A percentile compares a stretch with the other conserved stretches of the same genome.
Conservation (phyloP, 2,113 vertebrate species). For the Leptosomus discolor region DNA sequence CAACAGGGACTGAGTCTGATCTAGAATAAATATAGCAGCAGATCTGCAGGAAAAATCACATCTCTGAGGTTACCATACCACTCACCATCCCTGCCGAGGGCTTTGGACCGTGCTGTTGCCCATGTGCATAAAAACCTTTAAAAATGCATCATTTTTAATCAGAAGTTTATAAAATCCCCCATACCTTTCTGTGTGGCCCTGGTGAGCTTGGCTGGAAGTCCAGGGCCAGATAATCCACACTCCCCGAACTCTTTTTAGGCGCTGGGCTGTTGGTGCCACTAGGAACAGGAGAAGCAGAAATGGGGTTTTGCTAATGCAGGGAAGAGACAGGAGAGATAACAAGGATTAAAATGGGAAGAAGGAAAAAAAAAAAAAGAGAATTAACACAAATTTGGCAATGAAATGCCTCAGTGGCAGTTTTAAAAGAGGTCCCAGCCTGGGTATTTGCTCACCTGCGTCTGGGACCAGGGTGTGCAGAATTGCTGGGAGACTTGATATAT, state of each 20-base stretch:
- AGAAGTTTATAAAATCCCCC: neutral
- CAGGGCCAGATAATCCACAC: conserved; percentile 93
- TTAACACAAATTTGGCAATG: neutral
- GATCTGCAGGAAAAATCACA: neutral
- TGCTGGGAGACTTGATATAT: no score
- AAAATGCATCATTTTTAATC: neutral
- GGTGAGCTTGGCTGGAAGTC: conserved; percentile 95
- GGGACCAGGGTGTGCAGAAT: neutral
- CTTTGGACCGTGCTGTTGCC: neutral
- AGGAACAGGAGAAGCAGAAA: conserved; percentile 92
- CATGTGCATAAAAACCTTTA: neutral
- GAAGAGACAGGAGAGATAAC: conserved; percentile 14
- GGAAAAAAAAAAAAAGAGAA: neutral
- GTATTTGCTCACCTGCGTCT: neutral
- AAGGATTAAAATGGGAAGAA: conserved; percentile 15
- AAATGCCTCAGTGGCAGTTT: neutral
- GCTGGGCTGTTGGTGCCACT: conserved; percentile 96
- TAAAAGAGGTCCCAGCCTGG: neutral
- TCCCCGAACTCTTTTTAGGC: conserved; percentile 88
- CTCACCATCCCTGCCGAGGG: neutral
- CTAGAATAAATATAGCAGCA: neutral
- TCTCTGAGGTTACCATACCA: neutral
- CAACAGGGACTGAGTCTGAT: neutral
- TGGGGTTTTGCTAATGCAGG: conserved; percentile 89
- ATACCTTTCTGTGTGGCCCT: conserved; percentile 93